These are phyloP conservation scores for Clamator glandarius DNA, from an alignment of 2,797 vertebrate genomes.

Conservation along the genomic window DNA sequence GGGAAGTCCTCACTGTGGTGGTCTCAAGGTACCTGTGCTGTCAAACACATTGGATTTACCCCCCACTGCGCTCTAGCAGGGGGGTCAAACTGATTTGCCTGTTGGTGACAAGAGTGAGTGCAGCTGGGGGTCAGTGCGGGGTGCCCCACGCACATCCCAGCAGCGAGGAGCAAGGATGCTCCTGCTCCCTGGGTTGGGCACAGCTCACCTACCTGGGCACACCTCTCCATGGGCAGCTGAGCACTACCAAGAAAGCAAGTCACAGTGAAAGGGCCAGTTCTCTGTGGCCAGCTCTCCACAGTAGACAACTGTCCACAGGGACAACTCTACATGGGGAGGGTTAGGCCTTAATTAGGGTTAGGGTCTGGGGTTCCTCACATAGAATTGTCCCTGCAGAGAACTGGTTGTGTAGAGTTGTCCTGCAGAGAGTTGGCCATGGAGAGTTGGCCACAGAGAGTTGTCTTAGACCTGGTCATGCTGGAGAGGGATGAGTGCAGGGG, in stretches of 20 bases:
- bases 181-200: rapidly evolving
- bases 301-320: too few species aligned
- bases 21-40: neutral
- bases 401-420: too few species aligned
- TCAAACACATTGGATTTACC: neutral
- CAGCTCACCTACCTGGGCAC: neutral
- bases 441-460: too few species aligned
- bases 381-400: too few species aligned
- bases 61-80: rapidly evolving
- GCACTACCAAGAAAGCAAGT: neutral
- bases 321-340: too few species aligned
- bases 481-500: neutral
- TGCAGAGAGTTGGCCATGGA: too few species aligned
- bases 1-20: neutral
- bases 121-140: too few species aligned
- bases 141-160: rapidly evolving
- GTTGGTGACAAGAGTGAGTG: neutral
- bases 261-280: too few species aligned
- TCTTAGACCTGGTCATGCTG: too few species aligned
- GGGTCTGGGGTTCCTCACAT: too few species aligned
- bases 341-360: too few species aligned
- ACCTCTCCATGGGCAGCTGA: neutral
- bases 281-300: too few species aligned
- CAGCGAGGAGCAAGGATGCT: neutral
- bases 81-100: neutral